phyloP scores from a whole-genome alignment of 1,140 invertebrate species.

The Brachionus rubens region DNA sequence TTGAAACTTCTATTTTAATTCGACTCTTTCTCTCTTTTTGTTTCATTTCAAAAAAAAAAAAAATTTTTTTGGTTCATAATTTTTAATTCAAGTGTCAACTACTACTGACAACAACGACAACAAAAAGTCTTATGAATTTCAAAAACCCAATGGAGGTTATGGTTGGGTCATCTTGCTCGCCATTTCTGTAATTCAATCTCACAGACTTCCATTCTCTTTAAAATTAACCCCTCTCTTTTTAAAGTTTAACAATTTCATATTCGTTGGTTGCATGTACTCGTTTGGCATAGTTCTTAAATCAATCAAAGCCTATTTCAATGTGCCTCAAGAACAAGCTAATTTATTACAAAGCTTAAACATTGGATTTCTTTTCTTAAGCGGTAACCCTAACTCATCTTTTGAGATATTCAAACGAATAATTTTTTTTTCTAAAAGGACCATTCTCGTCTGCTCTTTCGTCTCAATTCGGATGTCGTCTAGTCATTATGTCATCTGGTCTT shows the following conservation, averaged over 20 bases:
- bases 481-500: conserved; percentile 79
- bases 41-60: too few species aligned
- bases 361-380: conserved; percentile 16
- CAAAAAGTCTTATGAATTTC: neutral
- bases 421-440: conserved; percentile 68
- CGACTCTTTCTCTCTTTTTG: too few species aligned
- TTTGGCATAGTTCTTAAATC: conserved; percentile 22
- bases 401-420: neutral
- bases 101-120: neutral
- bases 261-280: conserved; percentile 15
- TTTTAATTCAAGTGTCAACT: neutral
- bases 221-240: neutral
- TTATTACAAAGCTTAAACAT: conserved; percentile 16
- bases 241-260: conserved; percentile 25
- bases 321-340: conserved; percentile 14
- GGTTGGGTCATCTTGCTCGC: conserved; percentile 32
- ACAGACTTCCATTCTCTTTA: neutral
- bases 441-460: conserved; percentile 80
- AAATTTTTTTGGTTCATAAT: too few species aligned
- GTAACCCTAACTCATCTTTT: conserved; percentile 4
- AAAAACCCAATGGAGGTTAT: conserved; percentile 37
- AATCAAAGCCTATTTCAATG: neutral
- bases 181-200: neutral
- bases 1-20: too few species aligned
- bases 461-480: conserved; percentile 79